These are phyloP conservation scores for Pogonocherus hispidulus DNA, from an alignment of 2,888 invertebrate genomes.

Conservation along the genomic window DNA sequence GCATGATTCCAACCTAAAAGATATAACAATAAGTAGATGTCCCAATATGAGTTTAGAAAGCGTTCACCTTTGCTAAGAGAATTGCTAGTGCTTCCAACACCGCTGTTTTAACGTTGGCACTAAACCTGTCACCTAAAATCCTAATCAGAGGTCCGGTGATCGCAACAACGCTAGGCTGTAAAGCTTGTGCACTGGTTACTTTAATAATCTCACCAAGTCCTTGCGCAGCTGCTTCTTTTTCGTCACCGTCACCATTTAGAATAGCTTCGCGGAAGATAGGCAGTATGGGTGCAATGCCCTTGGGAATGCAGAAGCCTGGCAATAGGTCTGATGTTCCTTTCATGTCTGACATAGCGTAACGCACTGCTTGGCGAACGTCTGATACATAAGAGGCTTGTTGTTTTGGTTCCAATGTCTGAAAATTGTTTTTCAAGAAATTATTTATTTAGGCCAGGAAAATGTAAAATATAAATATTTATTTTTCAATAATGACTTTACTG, in stretches of 20 bases:
- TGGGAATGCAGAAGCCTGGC: conserved; percentile 94
- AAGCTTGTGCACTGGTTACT: conserved; percentile 86
- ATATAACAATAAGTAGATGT: neutral
- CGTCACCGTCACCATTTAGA: conserved; percentile 93
- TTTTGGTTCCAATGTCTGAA: conserved; percentile 82
- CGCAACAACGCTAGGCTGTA: conserved; percentile 96
- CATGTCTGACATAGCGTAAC: conserved; percentile 89
- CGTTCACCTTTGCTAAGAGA: conserved; percentile 85
- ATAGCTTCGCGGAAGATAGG: conserved; percentile 97
- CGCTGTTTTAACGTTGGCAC: conserved; percentile 94
- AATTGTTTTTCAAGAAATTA: neutral
- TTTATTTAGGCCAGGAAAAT: neutral
- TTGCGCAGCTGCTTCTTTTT: conserved; percentile 95
- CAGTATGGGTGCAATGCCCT: conserved; percentile 90
- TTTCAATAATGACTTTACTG: too few species aligned
- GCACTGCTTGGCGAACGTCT: conserved; percentile 93
- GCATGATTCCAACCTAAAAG: conserved; percentile 87
- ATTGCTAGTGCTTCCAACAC: conserved; percentile 94
- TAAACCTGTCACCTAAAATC: conserved; percentile 96
- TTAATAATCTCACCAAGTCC: conserved; percentile 86
- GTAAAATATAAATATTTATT: too few species aligned
- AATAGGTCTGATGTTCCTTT: conserved; percentile 79
- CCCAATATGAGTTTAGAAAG: neutral
- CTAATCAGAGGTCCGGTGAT: conserved; percentile 98
- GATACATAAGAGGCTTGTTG: conserved; percentile 89